Base-by-base conservation (phyloP, 53 echinoderm and acorn worm genomes). In the Crossaster papposus region DNA sequence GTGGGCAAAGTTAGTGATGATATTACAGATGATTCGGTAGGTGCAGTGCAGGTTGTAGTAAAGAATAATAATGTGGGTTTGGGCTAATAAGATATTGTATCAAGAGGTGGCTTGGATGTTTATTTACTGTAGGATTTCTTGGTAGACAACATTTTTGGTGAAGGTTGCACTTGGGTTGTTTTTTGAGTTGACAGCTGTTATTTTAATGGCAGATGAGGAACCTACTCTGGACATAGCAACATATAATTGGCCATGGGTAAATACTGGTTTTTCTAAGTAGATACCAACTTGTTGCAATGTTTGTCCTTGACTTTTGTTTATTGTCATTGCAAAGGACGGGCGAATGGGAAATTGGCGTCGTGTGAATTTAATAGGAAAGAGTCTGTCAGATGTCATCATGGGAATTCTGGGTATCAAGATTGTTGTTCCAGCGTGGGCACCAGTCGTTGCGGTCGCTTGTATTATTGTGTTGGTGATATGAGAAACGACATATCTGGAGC, bases 251-350 rank as follows among this genome's bases (percentile, higher is more conserved):
- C 92, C 89, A 79, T 92, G 92, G 26, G 92, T 83, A 35, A 92
- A 92, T 2, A 92, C 89, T n/a, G 83, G 89, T 8, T 84, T 65
- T 10, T 82, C 32, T 8, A 92, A 30, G 71, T 18, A 78, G 17
- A 92, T 20, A 22, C 89, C 92, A 30, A 76, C 89, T 89, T 81
- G 83, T 23, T 83, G 31, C 15, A 92, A 78, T 15, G 92, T 92
- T 89, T 92, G 92, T 23, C 92, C 92, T 83, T 92, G 89, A 14
- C 89, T 81, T 70, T 92, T 92, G 72, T 92, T 92, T 26, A 89
- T 89, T 7, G 92, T 92, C 79, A 92, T 92, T 24, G 83, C 77
- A 83, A 79, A 89, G 18, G 89, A 83, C 8, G 74, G 85, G 17
- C 92, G 53, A 24, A 92, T 54, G 36, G 84, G 92, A 81, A 83